A percentile compares a stretch with the other conserved stretches of the same genome.
These are phyloP conservation scores for Dolichoris vasculosae DNA, from an alignment of 1,140 invertebrate genomes.

Conservation along the genomic window DNA sequence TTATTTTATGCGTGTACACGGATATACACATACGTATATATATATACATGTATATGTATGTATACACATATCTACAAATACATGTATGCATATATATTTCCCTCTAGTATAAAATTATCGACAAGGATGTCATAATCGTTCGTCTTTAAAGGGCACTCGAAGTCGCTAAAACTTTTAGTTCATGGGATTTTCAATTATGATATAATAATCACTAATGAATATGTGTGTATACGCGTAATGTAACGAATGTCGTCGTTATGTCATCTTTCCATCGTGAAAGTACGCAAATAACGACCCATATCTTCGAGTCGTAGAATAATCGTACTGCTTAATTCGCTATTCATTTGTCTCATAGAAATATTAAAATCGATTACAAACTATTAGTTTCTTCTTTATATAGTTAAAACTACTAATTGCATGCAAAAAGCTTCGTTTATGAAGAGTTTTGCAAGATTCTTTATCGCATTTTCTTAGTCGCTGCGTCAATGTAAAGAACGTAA, in stretches of 20 bases:
- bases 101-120: constrained; percentile 71
- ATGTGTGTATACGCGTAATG: constrained; percentile 8
- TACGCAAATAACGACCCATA: not conserved
- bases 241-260: constrained; percentile 11
- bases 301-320: not conserved
- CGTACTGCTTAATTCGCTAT: not conserved
- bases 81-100: constrained; percentile 37
- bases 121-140: constrained; percentile 54
- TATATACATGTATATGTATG: constrained; percentile 10
- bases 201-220: constrained; percentile 28
- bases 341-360: constrained; percentile 9
- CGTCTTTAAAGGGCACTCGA: constrained; percentile 55
- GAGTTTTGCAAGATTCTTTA: constrained; percentile 14
- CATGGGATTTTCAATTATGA: constrained; percentile 18
- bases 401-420: constrained; percentile 19
- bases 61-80: constrained; percentile 10
- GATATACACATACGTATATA: not conserved
- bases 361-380: constrained; percentile 33
- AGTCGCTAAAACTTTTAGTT: constrained; percentile 42
- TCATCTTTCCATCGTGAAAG: not conserved
- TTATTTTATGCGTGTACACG: too few relatives aligned
- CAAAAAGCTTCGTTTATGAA: constrained; percentile 9
- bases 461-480: not conserved
- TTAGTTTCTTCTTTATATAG: constrained; percentile 6
- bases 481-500: constrained; percentile 2